Evolutionary conservation across 2,888 invertebrate genomes (phyloP).

Genomic region (Orthonevra nobilis): DNA sequence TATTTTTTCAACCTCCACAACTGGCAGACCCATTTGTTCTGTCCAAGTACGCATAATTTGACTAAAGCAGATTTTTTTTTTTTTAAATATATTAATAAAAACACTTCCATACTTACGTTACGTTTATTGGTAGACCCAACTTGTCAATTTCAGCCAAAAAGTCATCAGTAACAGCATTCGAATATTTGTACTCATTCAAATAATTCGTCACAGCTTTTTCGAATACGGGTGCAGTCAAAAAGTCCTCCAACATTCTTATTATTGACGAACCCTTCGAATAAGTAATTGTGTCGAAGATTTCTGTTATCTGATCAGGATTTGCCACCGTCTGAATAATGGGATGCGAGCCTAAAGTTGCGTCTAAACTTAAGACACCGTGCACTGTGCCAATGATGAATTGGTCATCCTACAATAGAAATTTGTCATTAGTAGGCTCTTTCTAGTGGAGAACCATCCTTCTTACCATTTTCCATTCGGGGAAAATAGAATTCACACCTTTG

Average conservation of each 20-base stretch:
- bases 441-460: too few species aligned
- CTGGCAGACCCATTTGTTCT: constrained; percentile 92
- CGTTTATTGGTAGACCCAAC: constrained; percentile 81
- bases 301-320: constrained; percentile 94
- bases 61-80: constrained; percentile 74
- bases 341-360: constrained; percentile 91
- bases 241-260: constrained; percentile 92
- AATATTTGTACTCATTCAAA: constrained; percentile 85
- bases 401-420: constrained; percentile 84
- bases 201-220: constrained; percentile 88
- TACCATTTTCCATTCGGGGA: constrained; percentile 91
- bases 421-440: too few species aligned
- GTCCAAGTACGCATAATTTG: constrained; percentile 94
- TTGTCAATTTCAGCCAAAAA: constrained; percentile 83
- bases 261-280: constrained; percentile 95
- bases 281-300: constrained; percentile 94
- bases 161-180: constrained; percentile 90
- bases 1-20: constrained; percentile 83
- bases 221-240: constrained; percentile 86
- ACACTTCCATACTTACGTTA: constrained; percentile 74
- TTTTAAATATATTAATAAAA: background rate
- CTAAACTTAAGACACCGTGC: constrained; percentile 87
- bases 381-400: constrained; percentile 88
- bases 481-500: constrained; percentile 86
- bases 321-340: constrained; percentile 92